phyloP scores from a whole-genome alignment of 2,888 invertebrate genomes.

The Blera fallax region DNA sequence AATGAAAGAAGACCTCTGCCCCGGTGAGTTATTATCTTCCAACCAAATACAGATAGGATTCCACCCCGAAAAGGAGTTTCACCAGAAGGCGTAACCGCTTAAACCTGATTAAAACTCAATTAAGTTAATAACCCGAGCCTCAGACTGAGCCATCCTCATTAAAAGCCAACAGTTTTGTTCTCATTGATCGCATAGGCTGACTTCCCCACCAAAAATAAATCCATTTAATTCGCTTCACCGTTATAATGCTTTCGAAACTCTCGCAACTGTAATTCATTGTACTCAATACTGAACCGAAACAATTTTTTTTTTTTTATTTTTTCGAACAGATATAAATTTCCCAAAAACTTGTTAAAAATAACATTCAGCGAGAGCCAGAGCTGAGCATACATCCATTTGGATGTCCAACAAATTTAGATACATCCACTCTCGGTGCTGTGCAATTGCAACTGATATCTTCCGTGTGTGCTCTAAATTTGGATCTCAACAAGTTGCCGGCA shows the following conservation, averaged over 20 bases:
- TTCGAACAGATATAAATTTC: slow-evolving; percentile 51
- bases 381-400: slow-evolving; percentile 17
- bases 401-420: slow-evolving; percentile 24
- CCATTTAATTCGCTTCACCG: slow-evolving; percentile 59
- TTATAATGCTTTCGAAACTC: slow-evolving; percentile 51
- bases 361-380: slow-evolving; percentile 8
- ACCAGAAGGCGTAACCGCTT: slow-evolving; percentile 5
- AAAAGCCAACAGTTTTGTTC: slow-evolving; percentile 32
- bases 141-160: slow-evolving; percentile 40
- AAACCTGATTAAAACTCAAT: slow-evolving; percentile 67
- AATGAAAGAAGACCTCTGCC: slow-evolving; percentile 39
- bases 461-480: slow-evolving; percentile 63
- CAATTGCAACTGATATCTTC: slow-evolving; percentile 3
- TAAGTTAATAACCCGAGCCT: slow-evolving; percentile 49
- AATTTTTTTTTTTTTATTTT: no score
- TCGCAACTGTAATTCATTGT: slow-evolving; percentile 44
- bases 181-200: slow-evolving; percentile 24
- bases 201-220: slow-evolving; percentile 32
- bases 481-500: slow-evolving; percentile 16
- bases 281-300: slow-evolving; percentile 28
- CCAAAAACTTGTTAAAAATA: slow-evolving; percentile 60
- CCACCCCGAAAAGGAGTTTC: background rate
- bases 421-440: slow-evolving; percentile 2
- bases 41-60: slow-evolving; percentile 28
- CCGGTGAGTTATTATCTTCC: slow-evolving; percentile 37